Conservation (phyloP, 2,797 vertebrate species). For the Denticeps clupeoides region DNA sequence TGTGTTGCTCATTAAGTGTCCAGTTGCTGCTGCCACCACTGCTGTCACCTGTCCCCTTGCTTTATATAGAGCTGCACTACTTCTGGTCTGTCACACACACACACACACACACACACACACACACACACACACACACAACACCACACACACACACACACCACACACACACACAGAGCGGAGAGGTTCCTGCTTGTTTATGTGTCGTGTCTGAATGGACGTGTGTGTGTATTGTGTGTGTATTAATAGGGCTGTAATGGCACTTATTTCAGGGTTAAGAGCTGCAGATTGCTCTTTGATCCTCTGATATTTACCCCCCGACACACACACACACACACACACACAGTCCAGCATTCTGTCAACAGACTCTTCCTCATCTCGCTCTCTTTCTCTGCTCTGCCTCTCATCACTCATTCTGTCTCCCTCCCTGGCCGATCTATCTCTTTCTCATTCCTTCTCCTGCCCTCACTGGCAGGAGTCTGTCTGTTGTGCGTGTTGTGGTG, state of each 20-base stretch:
- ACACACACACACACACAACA: not conserved
- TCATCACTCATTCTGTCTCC: constrained; percentile 1
- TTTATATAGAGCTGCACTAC: no score
- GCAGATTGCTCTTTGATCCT: constrained; percentile 36
- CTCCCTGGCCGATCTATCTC: not conserved
- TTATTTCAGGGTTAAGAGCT: constrained; percentile 38
- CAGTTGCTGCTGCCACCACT: no score
- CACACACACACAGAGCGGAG: not conserved
- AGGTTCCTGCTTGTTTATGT: no score
- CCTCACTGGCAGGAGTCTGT: not conserved
- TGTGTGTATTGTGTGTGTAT: constrained; percentile 12
- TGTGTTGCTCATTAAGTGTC: no score
- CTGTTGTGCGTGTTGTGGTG: no score
- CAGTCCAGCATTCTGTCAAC: constrained; percentile 16
- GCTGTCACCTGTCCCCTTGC: no score
- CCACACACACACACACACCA: not conserved
- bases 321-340: not conserved
- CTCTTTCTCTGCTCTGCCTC: no score
- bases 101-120: not conserved
- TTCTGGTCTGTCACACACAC: not conserved
- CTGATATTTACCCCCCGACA: constrained; percentile 12
- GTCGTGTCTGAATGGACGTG: not conserved
- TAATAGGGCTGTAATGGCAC: constrained; percentile 49
- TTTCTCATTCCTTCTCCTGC: not conserved
- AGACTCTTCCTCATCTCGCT: no score